Evolutionary conservation across 2,797 vertebrate genomes (phyloP).

Genomic region (Pseudomugil gertrudae): DNA sequence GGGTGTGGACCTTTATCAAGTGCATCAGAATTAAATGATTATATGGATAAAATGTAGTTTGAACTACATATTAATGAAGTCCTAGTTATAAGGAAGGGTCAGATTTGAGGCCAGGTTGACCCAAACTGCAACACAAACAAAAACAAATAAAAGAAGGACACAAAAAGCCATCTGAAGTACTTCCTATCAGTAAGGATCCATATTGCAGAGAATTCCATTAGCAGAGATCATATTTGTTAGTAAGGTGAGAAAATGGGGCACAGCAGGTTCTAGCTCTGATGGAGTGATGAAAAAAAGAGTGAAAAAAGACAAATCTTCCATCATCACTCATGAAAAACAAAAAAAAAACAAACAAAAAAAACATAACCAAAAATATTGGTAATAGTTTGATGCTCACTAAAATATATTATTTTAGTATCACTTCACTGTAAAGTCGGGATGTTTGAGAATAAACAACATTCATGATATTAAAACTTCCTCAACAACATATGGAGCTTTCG

Average conservation of each 20-base stretch:
- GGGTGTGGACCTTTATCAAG: constrained; percentile 6
- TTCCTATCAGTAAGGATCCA: constrained; percentile 1
- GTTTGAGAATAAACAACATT: not conserved
- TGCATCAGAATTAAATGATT: not conserved
- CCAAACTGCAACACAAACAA: not conserved
- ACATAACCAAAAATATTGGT: too few relatives aligned
- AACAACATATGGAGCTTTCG: not conserved
- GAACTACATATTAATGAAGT: not conserved
- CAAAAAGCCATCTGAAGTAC: not conserved
- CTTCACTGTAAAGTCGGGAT: not conserved
- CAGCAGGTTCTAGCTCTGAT: constrained; percentile 20
- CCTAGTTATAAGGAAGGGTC: not conserved
- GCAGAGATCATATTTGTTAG: constrained; percentile 21
- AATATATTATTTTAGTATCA: not conserved
- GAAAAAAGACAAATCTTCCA: constrained; percentile 8
- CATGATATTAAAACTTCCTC: not conserved
- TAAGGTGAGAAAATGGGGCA: constrained; percentile 31
- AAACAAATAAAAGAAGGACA: not conserved
- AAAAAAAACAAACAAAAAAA: not conserved
- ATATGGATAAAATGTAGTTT: not conserved
- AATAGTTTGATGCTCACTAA: not conserved
- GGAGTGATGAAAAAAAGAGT: constrained; percentile 40
- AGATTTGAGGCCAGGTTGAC: not conserved
- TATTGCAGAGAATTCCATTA: constrained; percentile 24
- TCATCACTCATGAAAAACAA: not conserved